Evolutionary conservation across 2,113 vertebrate species (phyloP).

Genomic region (Rhinopomastus cyanomelas): DNA sequence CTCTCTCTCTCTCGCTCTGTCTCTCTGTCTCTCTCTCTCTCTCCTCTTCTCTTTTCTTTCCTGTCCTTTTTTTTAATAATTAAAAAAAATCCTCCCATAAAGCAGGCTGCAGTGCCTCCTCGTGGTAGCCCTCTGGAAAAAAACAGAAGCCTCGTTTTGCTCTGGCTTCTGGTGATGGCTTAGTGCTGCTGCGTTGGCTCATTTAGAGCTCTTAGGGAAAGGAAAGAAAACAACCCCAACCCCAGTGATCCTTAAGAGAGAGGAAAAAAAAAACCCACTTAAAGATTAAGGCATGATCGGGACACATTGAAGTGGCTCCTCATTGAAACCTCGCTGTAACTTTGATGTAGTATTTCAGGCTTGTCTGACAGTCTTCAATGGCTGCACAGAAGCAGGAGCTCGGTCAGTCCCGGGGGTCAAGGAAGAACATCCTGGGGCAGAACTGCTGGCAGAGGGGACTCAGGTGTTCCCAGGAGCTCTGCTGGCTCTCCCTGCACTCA

Average conservation of each 20-base stretch:
- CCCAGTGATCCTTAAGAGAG: neutral
- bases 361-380: neutral
- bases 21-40: accelerated
- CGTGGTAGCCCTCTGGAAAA: conserved; percentile 60
- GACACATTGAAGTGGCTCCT: neutral
- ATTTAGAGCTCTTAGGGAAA: neutral
- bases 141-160: neutral
- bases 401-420: neutral
- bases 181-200: conserved; percentile 1
- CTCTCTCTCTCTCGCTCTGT: neutral
- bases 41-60: neutral
- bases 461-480: neutral
- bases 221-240: neutral
- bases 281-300: neutral
- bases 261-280: neutral
- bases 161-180: neutral
- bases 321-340: neutral
- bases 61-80: neutral
- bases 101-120: conserved; percentile 81
- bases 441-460: neutral
- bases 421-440: neutral
- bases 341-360: neutral
- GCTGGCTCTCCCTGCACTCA: neutral
- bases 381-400: neutral
- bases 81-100: conserved; percentile 64